Evolutionary conservation across 92 coral and sea anemone genomes (phyloP).

Genomic region (Bergia puertoricense): DNA sequence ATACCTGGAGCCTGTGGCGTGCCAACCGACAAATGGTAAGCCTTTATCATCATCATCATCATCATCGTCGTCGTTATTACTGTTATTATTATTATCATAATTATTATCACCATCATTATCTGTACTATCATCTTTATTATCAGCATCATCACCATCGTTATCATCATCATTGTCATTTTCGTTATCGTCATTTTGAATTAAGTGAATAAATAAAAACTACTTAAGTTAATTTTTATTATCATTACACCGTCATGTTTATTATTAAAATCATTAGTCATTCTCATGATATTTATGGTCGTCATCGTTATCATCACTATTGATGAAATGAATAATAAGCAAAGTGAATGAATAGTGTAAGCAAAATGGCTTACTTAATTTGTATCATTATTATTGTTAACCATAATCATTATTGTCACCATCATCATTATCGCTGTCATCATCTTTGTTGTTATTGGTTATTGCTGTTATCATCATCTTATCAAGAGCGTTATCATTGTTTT

Average conservation of each 20-base stretch:
- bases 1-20: conserved; percentile 75
- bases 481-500: no score
- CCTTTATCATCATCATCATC: conserved; percentile 32
- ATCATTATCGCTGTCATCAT: no score
- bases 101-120: neutral
- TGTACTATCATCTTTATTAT: neutral
- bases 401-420: no score
- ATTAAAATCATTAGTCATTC: neutral
- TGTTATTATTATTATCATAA: neutral
- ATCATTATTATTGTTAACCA: no score
- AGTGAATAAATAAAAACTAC: no score
- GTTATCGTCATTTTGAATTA: no score
- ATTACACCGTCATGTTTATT: neutral
- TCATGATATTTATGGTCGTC: neutral
- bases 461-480: no score
- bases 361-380: no score
- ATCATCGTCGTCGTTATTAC: conserved; percentile 28
- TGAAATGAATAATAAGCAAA: no score
- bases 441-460: no score
- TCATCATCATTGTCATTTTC: neutral
- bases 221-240: no score
- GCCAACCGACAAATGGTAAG: conserved; percentile 67
- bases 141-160: neutral
- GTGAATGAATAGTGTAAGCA: neutral
- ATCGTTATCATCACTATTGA: neutral